These are phyloP conservation scores for Nezara viridula DNA, from an alignment of 2,888 invertebrate genomes.

Conservation along the genomic window DNA sequence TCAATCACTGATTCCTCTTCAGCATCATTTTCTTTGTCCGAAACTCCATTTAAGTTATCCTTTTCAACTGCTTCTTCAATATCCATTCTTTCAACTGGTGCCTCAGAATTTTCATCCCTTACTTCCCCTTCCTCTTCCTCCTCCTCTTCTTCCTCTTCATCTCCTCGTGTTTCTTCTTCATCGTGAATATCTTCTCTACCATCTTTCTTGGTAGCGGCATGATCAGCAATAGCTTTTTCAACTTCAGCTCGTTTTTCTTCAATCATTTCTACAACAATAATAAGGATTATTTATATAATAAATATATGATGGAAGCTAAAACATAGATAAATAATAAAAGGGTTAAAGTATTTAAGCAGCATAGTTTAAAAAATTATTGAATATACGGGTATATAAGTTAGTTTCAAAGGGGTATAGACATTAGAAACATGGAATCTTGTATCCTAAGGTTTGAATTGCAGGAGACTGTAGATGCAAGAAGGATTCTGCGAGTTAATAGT, in stretches of 20 bases:
- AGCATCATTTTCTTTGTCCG: constrained; percentile 47
- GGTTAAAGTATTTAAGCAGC: neutral
- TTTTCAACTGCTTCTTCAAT: constrained; percentile 56
- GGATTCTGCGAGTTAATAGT: too few relatives aligned
- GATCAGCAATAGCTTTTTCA: constrained; percentile 76
- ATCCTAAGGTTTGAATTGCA: too few relatives aligned
- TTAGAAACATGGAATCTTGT: too few relatives aligned
- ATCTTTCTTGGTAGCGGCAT: constrained; percentile 71
- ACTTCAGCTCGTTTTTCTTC: constrained; percentile 76
- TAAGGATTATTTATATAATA: neutral
- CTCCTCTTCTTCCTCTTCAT: constrained; percentile 64
- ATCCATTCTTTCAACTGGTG: constrained; percentile 46
- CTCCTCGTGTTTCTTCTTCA: constrained; percentile 66
- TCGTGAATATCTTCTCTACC: constrained; percentile 65
- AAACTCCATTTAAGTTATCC: constrained; percentile 60
- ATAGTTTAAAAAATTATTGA: too few relatives aligned
- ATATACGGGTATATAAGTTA: too few relatives aligned
- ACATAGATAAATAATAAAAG: neutral
- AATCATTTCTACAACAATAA: constrained; percentile 74
- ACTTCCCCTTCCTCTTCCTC: constrained; percentile 64
- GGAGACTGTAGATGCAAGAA: too few relatives aligned
- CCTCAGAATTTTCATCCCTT: constrained; percentile 20
- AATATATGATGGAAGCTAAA: neutral
- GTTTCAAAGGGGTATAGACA: too few relatives aligned
- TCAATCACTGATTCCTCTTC: constrained; percentile 28